Conservation (phyloP, 2,797 vertebrate species). For the Halcyon chelicuti region DNA sequence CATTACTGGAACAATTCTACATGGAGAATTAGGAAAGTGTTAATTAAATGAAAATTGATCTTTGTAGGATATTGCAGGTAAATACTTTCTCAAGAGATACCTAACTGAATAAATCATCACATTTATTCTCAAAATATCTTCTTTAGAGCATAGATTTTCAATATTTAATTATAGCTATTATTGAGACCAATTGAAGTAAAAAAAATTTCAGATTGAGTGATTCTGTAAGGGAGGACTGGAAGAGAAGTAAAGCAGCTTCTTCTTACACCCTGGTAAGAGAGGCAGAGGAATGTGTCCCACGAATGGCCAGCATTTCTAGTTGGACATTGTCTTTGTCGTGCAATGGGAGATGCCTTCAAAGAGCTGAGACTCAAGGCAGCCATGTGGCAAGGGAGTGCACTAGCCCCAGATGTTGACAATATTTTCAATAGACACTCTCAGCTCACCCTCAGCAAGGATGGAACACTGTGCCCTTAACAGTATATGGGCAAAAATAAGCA, state of each 20-base stretch:
- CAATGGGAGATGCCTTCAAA: background rate
- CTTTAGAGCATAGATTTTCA: background rate
- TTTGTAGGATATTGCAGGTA: background rate
- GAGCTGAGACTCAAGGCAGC: background rate
- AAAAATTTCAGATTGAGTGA: background rate
- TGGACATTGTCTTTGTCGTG: background rate
- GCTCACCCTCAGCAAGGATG: background rate
- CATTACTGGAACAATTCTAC: background rate
- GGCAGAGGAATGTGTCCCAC: background rate
- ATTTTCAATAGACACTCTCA: background rate
- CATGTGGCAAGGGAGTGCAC: background rate
- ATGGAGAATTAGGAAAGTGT: background rate
- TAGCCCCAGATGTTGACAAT: rapidly evolving
- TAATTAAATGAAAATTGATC: background rate
- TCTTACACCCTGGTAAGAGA: rapidly evolving
- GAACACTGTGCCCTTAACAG: too few species aligned
- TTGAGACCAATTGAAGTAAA: background rate
- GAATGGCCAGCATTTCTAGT: background rate
- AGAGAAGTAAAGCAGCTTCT: background rate
- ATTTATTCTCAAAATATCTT: background rate
- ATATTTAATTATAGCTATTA: background rate
- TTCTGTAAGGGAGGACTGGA: background rate
- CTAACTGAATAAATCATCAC: background rate
- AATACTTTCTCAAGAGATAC: background rate
- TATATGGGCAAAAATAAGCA: background rate